phyloP scores from a whole-genome alignment of 2,888 invertebrate genomes.

The Athalia rosae region DNA sequence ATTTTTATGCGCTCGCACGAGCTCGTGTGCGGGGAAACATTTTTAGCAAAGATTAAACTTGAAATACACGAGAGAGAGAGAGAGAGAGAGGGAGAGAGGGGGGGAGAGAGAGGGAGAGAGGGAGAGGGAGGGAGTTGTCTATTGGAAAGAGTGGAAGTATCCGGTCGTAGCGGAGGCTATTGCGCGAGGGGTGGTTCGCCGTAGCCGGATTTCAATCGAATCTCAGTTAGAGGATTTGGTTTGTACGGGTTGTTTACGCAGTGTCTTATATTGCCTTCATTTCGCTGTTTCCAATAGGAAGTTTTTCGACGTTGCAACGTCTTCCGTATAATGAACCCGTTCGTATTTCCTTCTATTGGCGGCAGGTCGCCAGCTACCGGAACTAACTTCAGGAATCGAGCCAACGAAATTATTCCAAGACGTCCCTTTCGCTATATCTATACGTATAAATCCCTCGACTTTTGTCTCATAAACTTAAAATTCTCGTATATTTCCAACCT shows the following conservation, averaged over 20 bases:
- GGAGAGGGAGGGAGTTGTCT: too few relatives aligned
- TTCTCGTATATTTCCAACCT: background rate
- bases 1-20: constrained; percentile 40
- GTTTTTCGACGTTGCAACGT: constrained; percentile 22
- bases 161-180: too few relatives aligned
- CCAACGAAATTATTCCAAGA: constrained; percentile 22
- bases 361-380: constrained; percentile 4
- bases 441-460: constrained; percentile 1
- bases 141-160: too few relatives aligned
- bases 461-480: background rate
- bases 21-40: constrained; percentile 13
- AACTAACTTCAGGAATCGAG: constrained; percentile 27
- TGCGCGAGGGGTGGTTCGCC: too few relatives aligned
- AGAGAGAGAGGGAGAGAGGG: too few relatives aligned
- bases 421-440: background rate
- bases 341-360: constrained; percentile 61
- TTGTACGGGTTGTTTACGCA: constrained; percentile 5
- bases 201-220: background rate
- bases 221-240: constrained; percentile 8
- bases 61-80: background rate
- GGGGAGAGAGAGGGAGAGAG: too few relatives aligned
- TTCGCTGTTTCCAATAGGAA: constrained; percentile 7
- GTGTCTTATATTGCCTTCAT: constrained; percentile 16
- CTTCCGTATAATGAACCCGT: constrained; percentile 62
- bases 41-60: background rate